Evolutionary conservation across 2,113 vertebrate genomes (phyloP), one percentile per base, ranked within the genome.

Genomic region (Nycticorax nycticorax): DNA sequence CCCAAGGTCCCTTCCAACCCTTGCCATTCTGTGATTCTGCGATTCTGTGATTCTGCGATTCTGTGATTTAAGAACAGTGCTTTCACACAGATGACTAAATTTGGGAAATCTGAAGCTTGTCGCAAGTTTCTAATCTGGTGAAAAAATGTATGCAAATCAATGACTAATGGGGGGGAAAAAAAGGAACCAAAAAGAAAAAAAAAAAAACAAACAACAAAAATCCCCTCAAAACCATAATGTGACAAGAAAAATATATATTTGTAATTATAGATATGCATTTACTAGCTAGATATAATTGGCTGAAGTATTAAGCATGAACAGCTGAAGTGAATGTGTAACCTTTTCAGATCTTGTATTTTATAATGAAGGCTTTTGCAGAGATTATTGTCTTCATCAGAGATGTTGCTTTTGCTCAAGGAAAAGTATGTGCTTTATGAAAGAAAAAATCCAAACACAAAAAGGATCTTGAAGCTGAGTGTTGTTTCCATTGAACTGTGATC

Each of bases 201-300:
- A n/a, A n/a, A n/a, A n/a, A n/a, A 37, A 37, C 37, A 0, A 2
- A 33, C 5, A 41, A 15, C 22, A 45, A 76, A 73, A 11, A 47
- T 47, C 18, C 19, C 45, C 19, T 9, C 45, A 67, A 19, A 39
- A 12, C 1, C 3, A 18, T 11, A 43, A 62, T 0, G 0, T 56
- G 9, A 32, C 16, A 68, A 43, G 10, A 43, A 90, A 88, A 72
- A 28, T 1, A 87, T 4, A 7, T 62, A 57, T 72, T 45, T 93
- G 12, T 47, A 41, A n/a, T 55, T 83, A 48, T 2, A 90, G 32
- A 23, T 68, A 80, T 10, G 4, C 1, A 53, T 41, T 90, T 56
- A 2, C 66, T 85, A 79, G 4, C 6, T 37, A 53, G 4, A 4
- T 66, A 57, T 41, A 68, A 64, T 8, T 84, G 69, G 20, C 8